Evolutionary conservation across 2,797 vertebrate genomes (phyloP).

Genomic region (Bradypodion pumilum): DNA sequence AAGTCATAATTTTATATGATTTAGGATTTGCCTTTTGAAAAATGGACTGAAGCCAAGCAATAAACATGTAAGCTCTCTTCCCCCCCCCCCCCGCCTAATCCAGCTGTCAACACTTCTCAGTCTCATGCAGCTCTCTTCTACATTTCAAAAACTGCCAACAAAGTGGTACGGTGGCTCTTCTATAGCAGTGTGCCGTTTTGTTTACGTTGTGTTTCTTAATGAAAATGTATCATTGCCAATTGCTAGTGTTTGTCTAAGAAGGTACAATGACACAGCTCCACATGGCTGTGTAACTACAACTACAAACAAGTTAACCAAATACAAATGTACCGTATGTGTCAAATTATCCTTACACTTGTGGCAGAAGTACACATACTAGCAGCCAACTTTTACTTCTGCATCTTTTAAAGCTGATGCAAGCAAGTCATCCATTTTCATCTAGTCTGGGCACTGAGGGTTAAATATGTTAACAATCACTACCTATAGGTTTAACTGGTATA

Average conservation of each 20-base stretch:
- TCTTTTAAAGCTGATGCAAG: not conserved
- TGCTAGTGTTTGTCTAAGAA: not conserved
- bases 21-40: conserved; percentile 23
- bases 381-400: not conserved
- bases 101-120: not conserved
- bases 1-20: conserved; percentile 1
- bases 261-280: not conserved
- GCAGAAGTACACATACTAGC: not conserved
- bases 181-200: not conserved
- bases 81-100: not conserved
- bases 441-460: not conserved
- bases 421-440: not conserved
- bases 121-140: not conserved
- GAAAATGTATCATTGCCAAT: not conserved
- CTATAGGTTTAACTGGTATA: not conserved
- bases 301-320: not conserved
- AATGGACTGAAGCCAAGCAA: not conserved
- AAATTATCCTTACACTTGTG: not conserved
- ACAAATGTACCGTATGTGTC: no score
- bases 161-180: not conserved
- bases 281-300: not conserved
- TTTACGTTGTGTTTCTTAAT: not conserved
- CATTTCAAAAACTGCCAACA: not conserved
- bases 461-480: not conserved
- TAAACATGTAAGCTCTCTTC: conserved; percentile 13